phyloP scores from a whole-genome alignment of 2,113 vertebrate species.

The Dendropsophus ebraccatus region DNA sequence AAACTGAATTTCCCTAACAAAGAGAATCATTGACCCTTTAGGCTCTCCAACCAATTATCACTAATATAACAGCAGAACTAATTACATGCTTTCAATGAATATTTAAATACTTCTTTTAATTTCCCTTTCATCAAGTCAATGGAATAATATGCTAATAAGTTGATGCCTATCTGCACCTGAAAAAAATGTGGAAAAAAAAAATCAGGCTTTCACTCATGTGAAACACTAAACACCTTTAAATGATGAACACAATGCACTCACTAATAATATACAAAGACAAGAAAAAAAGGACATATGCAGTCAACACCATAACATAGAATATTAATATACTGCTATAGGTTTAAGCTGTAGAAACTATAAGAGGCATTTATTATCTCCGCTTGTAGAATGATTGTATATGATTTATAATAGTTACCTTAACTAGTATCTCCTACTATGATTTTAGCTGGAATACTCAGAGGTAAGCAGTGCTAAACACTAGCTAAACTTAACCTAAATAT shows the following conservation, averaged over 20 bases:
- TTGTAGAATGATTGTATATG: neutral
- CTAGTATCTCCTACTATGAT: too few relatives aligned
- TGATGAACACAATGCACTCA: conserved; percentile 62
- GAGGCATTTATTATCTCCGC: neutral
- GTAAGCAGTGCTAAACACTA: too few relatives aligned
- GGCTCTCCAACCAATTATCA: conserved; percentile 67
- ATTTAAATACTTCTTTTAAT: conserved; percentile 73
- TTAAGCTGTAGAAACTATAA: neutral
- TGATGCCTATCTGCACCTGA: conserved; percentile 65
- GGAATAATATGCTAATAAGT: conserved; percentile 70
- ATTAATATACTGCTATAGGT: neutral
- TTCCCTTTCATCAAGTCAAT: conserved; percentile 70
- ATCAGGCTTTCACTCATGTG: conserved; percentile 63
- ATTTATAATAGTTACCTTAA: too few relatives aligned
- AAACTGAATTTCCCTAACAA: conserved; percentile 61
- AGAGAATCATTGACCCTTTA: conserved; percentile 66
- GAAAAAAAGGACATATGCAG: conserved; percentile 42
- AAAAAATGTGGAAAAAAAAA: conserved; percentile 61
- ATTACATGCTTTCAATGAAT: conserved; percentile 67
- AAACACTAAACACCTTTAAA: conserved; percentile 64
- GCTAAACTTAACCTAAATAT: too few relatives aligned
- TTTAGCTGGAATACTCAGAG: too few relatives aligned
- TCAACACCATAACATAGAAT: conserved; percentile 46
- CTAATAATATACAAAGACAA: conserved; percentile 68
- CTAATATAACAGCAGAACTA: conserved; percentile 67